Percentiles rank a stretch among this genome's conserved stretches.
Conservation (phyloP, 2,113 vertebrate species). For the Podocnemis expansa region DNA sequence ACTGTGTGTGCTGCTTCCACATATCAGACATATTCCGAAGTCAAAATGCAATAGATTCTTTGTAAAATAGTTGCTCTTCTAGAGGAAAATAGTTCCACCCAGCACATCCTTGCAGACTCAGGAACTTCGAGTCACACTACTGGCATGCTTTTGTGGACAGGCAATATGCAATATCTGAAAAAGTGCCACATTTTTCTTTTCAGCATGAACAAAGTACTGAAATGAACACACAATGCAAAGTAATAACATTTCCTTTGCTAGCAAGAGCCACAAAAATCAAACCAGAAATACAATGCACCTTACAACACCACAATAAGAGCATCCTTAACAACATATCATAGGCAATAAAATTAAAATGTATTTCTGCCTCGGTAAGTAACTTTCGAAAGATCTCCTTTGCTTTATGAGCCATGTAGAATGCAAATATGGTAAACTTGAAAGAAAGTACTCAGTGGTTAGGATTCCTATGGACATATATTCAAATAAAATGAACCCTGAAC, state of each 20-base stretch:
- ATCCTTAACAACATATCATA: not conserved
- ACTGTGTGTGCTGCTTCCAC: not conserved
- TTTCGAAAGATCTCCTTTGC: fast-evolving
- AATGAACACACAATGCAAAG: not conserved
- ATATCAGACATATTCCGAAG: not conserved
- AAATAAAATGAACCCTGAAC: not conserved
- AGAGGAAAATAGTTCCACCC: not conserved
- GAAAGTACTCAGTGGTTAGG: not conserved
- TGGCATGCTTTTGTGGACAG: slow-evolving; percentile 5
- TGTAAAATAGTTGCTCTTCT: not conserved
- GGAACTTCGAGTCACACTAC: not conserved
- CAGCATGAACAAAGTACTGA: not conserved
- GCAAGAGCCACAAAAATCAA: not conserved
- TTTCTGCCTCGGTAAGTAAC: not conserved
- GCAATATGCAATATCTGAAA: not conserved
- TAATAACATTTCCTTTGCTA: not conserved
- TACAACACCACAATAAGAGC: fast-evolving
- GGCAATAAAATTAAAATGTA: not conserved
- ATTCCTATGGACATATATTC: not conserved
- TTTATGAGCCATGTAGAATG: not conserved
- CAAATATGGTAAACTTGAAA: not conserved
- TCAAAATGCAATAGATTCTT: not conserved
- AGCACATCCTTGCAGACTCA: not conserved
- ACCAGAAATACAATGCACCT: not conserved
- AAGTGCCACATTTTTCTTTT: slow-evolving; percentile 8